phyloP scores from a whole-genome alignment of 2,113 vertebrate species.

The Oryzias woworae region DNA sequence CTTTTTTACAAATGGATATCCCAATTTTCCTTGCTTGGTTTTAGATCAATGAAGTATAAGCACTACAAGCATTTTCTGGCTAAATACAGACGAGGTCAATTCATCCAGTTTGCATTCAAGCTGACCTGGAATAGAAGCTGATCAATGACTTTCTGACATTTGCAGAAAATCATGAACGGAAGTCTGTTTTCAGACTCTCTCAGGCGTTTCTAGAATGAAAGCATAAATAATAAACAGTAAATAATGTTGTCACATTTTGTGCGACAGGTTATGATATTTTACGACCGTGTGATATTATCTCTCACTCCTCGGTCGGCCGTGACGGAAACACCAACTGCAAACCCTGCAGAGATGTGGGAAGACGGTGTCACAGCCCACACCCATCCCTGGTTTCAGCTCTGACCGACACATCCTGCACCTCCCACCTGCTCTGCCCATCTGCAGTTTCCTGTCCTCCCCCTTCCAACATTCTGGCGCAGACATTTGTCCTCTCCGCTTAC shows the following conservation, averaged over 20 bases:
- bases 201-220: too few relatives aligned
- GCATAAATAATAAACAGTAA: neutral
- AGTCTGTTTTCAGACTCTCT: too few relatives aligned
- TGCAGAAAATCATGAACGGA: too few relatives aligned
- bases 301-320: conserved; percentile 8
- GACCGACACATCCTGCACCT: conserved; percentile 23
- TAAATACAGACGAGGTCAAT: too few relatives aligned
- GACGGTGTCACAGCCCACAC: conserved; percentile 39
- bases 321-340: neutral
- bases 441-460: conserved; percentile 57
- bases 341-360: conserved; percentile 17
- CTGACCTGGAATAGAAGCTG: too few relatives aligned
- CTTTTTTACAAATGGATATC: too few relatives aligned
- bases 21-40: too few relatives aligned
- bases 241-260: conserved; percentile 5
- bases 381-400: conserved; percentile 42
- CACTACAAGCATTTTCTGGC: too few relatives aligned
- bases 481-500: conserved; percentile 75
- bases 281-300: neutral
- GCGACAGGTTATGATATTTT: conserved; percentile 4
- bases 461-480: conserved; percentile 64
- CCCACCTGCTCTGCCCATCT: conserved; percentile 54
- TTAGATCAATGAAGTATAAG: too few relatives aligned
- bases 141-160: too few relatives aligned
- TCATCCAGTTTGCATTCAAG: too few relatives aligned